Percentiles rank a stretch among this genome's conserved stretches.
phyloP scores from a whole-genome alignment of 2,113 vertebrate genomes.

The Neolamprologus sp. region DNA sequence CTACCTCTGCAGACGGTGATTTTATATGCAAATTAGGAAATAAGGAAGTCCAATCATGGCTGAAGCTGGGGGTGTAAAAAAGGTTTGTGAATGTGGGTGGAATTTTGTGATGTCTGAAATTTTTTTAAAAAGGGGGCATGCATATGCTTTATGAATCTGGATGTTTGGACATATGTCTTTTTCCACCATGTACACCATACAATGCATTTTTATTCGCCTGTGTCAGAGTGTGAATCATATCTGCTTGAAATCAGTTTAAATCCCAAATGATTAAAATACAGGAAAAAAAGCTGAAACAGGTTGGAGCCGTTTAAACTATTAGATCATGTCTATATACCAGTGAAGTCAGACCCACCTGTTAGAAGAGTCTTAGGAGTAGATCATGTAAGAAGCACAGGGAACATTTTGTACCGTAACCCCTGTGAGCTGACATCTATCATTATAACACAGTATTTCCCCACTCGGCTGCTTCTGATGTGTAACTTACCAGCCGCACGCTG shows the following conservation, averaged over 20 bases:
- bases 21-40: neutral
- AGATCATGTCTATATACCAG: neutral
- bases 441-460: neutral
- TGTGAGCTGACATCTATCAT: constrained; percentile 1
- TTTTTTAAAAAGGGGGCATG: neutral
- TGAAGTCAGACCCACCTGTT: neutral
- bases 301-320: neutral
- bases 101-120: neutral
- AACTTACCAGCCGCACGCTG: neutral
- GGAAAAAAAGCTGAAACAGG: neutral
- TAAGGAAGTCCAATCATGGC: neutral
- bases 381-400: neutral
- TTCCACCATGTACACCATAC: neutral
- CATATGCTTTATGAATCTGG: neutral
- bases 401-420: constrained; percentile 8
- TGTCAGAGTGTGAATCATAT: neutral
- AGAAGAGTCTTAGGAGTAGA: neutral
- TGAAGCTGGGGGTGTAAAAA: neutral
- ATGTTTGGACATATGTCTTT: neutral
- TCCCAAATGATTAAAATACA: neutral
- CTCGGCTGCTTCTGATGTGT: neutral
- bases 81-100: neutral
- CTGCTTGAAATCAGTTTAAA: neutral
- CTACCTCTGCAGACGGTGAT: neutral
- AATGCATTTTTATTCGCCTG: neutral